Evolutionary conservation across 2,113 vertebrate species (phyloP).

Genomic region (Sclerurus mexicanus): DNA sequence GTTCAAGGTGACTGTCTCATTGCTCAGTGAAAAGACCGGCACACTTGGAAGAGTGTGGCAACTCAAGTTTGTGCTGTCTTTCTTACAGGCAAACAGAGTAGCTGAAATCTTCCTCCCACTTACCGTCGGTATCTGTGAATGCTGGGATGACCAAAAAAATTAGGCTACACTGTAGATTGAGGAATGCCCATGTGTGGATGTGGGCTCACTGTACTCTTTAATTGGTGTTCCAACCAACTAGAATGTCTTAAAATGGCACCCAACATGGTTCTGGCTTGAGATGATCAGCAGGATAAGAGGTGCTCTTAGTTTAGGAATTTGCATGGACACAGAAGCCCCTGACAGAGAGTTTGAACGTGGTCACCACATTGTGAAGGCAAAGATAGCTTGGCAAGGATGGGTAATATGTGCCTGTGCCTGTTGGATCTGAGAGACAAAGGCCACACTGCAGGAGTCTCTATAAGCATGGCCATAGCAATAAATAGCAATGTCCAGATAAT

Average conservation of each 20-base stretch:
- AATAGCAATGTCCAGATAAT: not conserved
- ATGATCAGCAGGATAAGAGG: not conserved
- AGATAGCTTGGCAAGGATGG: not conserved
- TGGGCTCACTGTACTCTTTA: not conserved
- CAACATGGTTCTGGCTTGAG: not conserved
- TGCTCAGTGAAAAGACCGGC: not conserved
- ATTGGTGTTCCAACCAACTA: not conserved
- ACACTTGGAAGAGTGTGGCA: not conserved
- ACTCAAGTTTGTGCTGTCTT: not conserved
- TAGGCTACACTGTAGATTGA: not conserved
- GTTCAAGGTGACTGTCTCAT: not conserved
- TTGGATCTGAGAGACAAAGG: not conserved
- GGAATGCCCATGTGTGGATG: rapidly evolving
- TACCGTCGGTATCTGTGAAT: not conserved
- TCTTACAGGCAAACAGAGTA: not conserved
- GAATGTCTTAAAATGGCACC: not conserved
- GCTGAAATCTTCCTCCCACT: not conserved
- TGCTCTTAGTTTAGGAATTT: not conserved
- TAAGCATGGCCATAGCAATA: not conserved
- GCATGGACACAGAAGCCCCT: not conserved
- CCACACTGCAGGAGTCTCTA: not conserved
- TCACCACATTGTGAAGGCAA: not conserved
- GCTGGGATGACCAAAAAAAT: not conserved
- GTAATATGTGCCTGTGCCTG: not conserved
- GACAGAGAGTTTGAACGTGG: not conserved